Base-by-base conservation (phyloP, 1,140 invertebrate genomes). In the Penaeus indicus region DNA sequence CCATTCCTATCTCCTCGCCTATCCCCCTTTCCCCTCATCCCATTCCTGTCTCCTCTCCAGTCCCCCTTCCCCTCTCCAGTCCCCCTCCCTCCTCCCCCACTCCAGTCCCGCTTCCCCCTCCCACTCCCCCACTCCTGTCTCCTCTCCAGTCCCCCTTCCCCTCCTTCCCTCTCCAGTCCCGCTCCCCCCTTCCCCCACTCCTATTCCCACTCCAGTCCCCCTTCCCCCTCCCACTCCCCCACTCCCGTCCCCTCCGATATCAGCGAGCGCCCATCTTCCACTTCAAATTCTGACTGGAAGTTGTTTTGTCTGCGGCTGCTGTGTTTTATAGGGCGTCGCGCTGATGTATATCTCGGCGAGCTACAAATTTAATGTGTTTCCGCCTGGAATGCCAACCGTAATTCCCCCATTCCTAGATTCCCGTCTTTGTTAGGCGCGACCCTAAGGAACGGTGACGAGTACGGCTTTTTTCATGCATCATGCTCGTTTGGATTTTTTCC, bases 281-380 rank as follows among this genome's bases (percentile, higher is more conserved):
- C 42, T 75, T 75, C 72, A 75, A 75, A 75, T 75, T 75, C 42
- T 32, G 72, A 75, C 27, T 27, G 27, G 72, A 75, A 75, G 72
- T 75, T 75, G 72, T 75, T 75, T 75, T 75, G 72, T 38, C 42
- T 27, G 72, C 42, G 72, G 72, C 72, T 75, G 72, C 27, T 75
- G 72, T 75, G 72, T 75, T 75, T 75, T 75, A 75, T 75, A 75
- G 72, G 27, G 72, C 72, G 72, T 75, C 72, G 42, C 72, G 42
- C 72, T 38, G 25, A 75, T 75, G 72, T 75, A 32, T 75, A 75
- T 75, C 72, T 75, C 72, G 42, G 72, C 32, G 27, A 75, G 72
- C 72, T 75, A 75, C 72, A 75, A 75, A 75, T 75, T 75, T 75
- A 75, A 75, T 75, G 72, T 75, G 72, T 75, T 75, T 75, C 72